These are phyloP conservation scores for Syngnathus rostellatus DNA, from an alignment of 2,797 vertebrate species.

Conservation along the genomic window DNA sequence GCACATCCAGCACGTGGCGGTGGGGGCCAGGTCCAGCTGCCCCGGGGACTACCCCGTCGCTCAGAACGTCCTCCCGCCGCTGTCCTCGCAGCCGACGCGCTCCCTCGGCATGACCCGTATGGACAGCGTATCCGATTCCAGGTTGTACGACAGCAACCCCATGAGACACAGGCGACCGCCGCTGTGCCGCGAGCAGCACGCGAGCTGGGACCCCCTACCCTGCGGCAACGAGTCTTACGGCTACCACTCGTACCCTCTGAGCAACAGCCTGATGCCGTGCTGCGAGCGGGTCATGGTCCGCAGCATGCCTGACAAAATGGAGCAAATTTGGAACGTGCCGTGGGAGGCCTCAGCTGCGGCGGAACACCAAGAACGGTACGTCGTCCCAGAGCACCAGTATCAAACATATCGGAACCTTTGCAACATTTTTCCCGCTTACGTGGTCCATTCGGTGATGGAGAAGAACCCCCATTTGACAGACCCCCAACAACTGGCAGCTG, in stretches of 20 bases:
- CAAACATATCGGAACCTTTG: conserved; percentile 98
- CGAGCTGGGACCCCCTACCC: conserved; percentile 95
- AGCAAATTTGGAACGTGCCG: conserved; percentile 92
- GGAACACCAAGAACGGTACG: conserved; percentile 82
- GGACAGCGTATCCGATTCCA: conserved; percentile 97
- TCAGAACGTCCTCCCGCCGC: conserved; percentile 77
- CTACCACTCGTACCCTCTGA: conserved; percentile 87
- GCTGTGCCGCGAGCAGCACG: conserved; percentile 95
- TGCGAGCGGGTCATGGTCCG: conserved; percentile 96
- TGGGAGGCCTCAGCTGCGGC: conserved; percentile 75
- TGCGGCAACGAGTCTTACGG: conserved; percentile 81
- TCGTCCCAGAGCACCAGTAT: conserved; percentile 93
- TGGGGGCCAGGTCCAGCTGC: conserved; percentile 86
- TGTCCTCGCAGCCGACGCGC: conserved; percentile 80
- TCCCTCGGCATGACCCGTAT: conserved; percentile 97
- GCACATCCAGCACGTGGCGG: conserved; percentile 79
- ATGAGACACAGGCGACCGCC: conserved; percentile 87
- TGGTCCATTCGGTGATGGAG: conserved; percentile 97
- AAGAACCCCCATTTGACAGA: conserved; percentile 96
- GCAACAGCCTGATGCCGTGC: conserved; percentile 90
- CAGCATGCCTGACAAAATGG: conserved; percentile 99
- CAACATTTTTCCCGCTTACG: conserved; percentile 93
- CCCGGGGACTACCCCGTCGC: conserved; percentile 88
- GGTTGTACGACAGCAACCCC: conserved; percentile 93
- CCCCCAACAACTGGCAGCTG: conserved; percentile 91